phyloP scores from a whole-genome alignment of 2,797 vertebrate species.

The Apogon hyalosoma region DNA sequence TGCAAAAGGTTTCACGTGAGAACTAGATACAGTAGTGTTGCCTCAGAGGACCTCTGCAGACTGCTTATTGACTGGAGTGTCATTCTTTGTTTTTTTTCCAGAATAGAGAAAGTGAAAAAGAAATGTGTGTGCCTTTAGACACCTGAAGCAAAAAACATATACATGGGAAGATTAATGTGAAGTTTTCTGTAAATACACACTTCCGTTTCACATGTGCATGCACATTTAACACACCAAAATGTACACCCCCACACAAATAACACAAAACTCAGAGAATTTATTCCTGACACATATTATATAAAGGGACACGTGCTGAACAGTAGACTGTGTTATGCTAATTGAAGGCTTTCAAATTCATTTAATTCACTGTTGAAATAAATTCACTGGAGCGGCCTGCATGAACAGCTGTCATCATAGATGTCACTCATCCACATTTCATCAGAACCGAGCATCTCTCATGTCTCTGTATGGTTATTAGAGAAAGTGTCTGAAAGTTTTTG shows the following conservation, averaged over 20 bases:
- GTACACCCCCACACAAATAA: conserved; percentile 12
- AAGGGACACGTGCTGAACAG: conserved; percentile 55
- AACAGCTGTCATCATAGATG: conserved; percentile 69
- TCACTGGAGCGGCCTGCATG: conserved; percentile 62
- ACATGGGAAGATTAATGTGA: not conserved
- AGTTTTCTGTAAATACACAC: not conserved
- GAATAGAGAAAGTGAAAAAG: conserved; percentile 28
- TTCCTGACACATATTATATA: conserved; percentile 55
- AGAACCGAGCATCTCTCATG: conserved; percentile 22
- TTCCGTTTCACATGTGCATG: not conserved
- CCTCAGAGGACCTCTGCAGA: conserved; percentile 57
- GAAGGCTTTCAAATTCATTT: conserved; percentile 70
- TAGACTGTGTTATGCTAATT: conserved; percentile 62
- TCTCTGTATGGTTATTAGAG: conserved; percentile 30
- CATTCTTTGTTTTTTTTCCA: conserved; percentile 51
- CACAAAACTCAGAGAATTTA: conserved; percentile 32
- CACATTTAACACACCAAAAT: conserved; percentile 5
- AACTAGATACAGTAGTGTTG: conserved; percentile 34
- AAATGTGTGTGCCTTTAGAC: conserved; percentile 56
- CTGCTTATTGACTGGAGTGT: conserved; percentile 33
- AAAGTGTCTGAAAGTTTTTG: conserved; percentile 27
- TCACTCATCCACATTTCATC: conserved; percentile 56
- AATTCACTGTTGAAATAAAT: conserved; percentile 73
- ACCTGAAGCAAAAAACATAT: conserved; percentile 23
- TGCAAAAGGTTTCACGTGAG: conserved; percentile 44